Evolutionary conservation across 2,888 invertebrate species (phyloP), one percentile per base, ranked within the genome.

Genomic region (Hybos culiciformis): DNA sequence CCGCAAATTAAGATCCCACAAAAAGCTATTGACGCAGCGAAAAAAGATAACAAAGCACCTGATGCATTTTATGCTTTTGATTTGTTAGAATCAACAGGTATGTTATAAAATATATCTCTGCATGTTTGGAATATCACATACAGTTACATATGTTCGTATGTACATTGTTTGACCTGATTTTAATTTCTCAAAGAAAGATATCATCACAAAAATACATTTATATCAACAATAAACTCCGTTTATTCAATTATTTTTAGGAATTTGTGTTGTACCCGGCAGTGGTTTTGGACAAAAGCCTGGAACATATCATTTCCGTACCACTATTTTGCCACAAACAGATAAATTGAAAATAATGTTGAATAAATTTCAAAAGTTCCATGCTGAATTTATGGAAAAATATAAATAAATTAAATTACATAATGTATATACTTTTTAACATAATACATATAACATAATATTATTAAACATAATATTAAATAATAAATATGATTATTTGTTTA

Each of bases 211-310:
- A n/a, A n/a, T n/a, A n/a, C n/a, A n/a, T n/a, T n/a, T n/a, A n/a
- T n/a, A n/a, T n/a, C n/a, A n/a, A n/a, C n/a, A n/a, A n/a, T n/a
- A n/a, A n/a, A n/a, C n/a, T n/a, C n/a, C n/a, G n/a, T n/a, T n/a
- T n/a, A n/a, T n/a, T 6, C 15, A 23, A 38, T 32, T 33, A 18
- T 23, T 54, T 52, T 2, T 56, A 76, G 94, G 94, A 18, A 86
- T 98, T 61, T 98, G 97, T 70, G 79, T 97, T 41, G 92, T 88
- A 23, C 80, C 91, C 12, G 97, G 96, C 36, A 80, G 83, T 46
- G 98, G 98, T 20, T 99, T 99, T 67, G 94, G 96, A 0, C 98
- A 99, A 68, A 70, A 70, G 46, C 83, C 86, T 1, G 93, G 91
- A 51, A 97, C 97, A 2, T 86, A 77, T 70, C 98, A 99, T 69